Evolutionary conservation across 2,797 vertebrate genomes (phyloP).

Genomic region (Tympanoctomys barrerae): DNA sequence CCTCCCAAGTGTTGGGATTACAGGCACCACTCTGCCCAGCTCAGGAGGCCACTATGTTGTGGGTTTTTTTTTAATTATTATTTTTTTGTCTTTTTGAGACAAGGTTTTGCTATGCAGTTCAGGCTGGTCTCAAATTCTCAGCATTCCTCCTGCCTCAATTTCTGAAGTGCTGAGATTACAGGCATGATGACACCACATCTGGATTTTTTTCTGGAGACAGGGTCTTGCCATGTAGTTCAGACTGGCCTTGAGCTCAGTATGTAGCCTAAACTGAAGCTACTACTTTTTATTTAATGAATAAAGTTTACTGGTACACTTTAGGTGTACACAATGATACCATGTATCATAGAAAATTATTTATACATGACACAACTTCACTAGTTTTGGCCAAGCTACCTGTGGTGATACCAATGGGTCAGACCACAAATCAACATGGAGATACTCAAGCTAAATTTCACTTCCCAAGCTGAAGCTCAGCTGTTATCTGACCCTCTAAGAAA

Average conservation of each 20-base stretch:
- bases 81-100: not conserved
- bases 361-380: not conserved
- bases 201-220: not conserved
- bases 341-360: not conserved
- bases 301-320: not conserved
- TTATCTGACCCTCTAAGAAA: not conserved
- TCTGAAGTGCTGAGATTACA: not conserved
- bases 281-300: not conserved
- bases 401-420: not conserved
- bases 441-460: not conserved
- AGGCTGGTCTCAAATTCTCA: not conserved
- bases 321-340: not conserved
- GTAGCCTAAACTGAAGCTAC: not conserved
- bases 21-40: not conserved
- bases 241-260: not conserved
- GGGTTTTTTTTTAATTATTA: not conserved
- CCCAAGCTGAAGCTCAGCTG: not conserved
- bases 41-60: not conserved
- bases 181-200: not conserved
- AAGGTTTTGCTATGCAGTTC: not conserved
- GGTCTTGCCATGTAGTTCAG: not conserved
- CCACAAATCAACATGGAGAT: not conserved
- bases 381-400: not conserved
- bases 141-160: not conserved
- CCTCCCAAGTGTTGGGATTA: not conserved